Conservation (phyloP, 2,888 invertebrate species). For the Acrocyrtus sp. region DNA sequence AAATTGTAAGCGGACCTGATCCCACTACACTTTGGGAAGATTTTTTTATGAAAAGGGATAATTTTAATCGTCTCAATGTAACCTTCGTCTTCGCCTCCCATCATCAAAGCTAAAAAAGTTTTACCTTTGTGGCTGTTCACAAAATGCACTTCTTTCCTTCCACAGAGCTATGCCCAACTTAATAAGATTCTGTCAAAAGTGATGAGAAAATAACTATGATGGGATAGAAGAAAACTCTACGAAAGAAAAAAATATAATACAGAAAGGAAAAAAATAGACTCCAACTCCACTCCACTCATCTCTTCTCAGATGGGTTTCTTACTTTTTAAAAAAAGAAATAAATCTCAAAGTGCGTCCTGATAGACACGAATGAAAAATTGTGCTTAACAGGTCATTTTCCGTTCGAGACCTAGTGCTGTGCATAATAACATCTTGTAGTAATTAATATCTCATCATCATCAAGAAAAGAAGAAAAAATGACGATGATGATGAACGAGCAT, state of each 20-base stretch:
- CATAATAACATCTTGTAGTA: constrained; percentile 9
- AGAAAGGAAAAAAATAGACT: constrained; percentile 31
- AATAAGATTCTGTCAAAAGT: constrained; percentile 44
- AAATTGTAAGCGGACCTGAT: too few species aligned
- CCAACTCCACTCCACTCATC: too few species aligned
- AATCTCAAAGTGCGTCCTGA: constrained; percentile 21
- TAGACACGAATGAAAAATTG: constrained; percentile 23
- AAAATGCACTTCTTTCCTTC: too few species aligned
- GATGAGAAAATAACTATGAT: constrained; percentile 43
- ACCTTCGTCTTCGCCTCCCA: background rate
- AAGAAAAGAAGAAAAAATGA: too few species aligned
- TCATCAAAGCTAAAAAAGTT: too few species aligned
- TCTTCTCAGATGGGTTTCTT: constrained; percentile 29
- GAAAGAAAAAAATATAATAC: constrained; percentile 5
- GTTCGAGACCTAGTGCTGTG: background rate
- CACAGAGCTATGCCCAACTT: constrained; percentile 19
- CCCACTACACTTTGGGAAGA: too few species aligned
- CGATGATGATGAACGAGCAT: too few species aligned
- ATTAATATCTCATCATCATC: constrained; percentile 31
- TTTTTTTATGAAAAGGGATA: too few species aligned
- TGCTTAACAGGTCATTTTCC: constrained; percentile 8
- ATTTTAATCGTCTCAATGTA: constrained; percentile 17
- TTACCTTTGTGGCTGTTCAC: too few species aligned
- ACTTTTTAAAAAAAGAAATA: constrained; percentile 16
- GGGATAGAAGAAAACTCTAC: background rate